Conservation (phyloP, 64 coral and sea anemone genomes). For the Astreopora myriophthalma region DNA sequence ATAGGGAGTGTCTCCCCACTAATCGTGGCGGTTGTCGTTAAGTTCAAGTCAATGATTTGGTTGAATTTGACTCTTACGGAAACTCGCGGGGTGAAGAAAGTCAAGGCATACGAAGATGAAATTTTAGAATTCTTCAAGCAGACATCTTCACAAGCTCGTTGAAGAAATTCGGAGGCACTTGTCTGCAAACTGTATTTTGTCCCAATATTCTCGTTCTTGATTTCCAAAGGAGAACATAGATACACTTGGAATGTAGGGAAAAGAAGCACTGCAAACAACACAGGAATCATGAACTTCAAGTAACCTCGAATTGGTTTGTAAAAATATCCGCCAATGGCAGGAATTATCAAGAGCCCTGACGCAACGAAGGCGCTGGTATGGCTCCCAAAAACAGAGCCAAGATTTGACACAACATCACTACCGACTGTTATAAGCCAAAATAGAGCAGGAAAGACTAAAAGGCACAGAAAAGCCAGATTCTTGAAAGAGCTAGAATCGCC, state of each 20-base stretch:
- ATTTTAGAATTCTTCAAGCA: conserved; percentile 85
- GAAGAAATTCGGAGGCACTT: conserved; percentile 80
- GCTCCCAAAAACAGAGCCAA: conserved; percentile 70
- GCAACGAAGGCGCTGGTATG: conserved; percentile 35
- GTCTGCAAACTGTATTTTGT: conserved; percentile 82
- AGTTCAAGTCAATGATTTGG: conserved; percentile 87
- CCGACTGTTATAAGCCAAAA: conserved; percentile 72
- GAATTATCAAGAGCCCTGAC: conserved; percentile 22
- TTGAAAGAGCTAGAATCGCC: conserved; percentile 36
- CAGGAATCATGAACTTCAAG: conserved; percentile 67
- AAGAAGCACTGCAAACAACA: conserved; percentile 67
- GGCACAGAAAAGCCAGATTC: conserved; percentile 76
- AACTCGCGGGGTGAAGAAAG: conserved; percentile 88
- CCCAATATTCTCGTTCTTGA: conserved; percentile 96
- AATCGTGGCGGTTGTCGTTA: conserved; percentile 62
- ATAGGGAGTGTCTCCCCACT: conserved; percentile 73
- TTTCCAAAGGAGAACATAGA: conserved; percentile 88
- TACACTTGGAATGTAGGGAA: conserved; percentile 90
- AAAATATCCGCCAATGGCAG: conserved; percentile 37
- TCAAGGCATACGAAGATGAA: conserved; percentile 77
- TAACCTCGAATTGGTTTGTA: conserved; percentile 47
- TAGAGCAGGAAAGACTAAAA: conserved; percentile 81
- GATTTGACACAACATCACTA: conserved; percentile 70
- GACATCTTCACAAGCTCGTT: conserved; percentile 75
- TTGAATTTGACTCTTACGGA: conserved; percentile 71